Evolutionary conservation across 2,888 invertebrate species (phyloP).

Genomic region (Andrena fulva): DNA sequence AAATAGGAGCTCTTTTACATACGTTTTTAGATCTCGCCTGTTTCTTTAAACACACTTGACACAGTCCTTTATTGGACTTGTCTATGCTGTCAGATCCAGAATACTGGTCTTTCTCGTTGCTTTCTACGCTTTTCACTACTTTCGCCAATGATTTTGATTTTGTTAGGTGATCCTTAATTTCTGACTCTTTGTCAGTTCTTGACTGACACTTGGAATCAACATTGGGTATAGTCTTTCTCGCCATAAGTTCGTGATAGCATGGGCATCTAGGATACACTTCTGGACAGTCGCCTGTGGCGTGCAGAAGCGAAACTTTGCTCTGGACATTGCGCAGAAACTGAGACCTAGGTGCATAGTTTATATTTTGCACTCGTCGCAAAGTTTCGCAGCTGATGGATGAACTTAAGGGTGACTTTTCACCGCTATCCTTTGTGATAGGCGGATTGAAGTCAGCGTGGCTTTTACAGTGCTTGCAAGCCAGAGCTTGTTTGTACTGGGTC

Average conservation of each 20-base stretch:
- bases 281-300: slow-evolving; percentile 23
- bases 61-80: slow-evolving; percentile 19
- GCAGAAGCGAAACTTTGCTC: slow-evolving; percentile 60
- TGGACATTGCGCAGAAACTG: slow-evolving; percentile 77
- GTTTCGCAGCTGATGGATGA: slow-evolving; percentile 73
- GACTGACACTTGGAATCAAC: not conserved
- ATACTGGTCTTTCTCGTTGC: slow-evolving; percentile 20
- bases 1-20: slow-evolving; percentile 57
- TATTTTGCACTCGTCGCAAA: slow-evolving; percentile 70
- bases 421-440: slow-evolving; percentile 14
- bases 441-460: slow-evolving; percentile 51
- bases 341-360: slow-evolving; percentile 77
- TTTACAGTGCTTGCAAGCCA: slow-evolving; percentile 60
- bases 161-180: not conserved
- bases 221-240: not conserved
- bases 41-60: slow-evolving; percentile 34
- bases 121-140: not conserved
- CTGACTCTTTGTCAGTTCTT: not conserved
- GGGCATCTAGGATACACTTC: slow-evolving; percentile 30
- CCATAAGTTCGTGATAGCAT: slow-evolving; percentile 26
- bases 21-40: slow-evolving; percentile 34
- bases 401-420: not conserved
- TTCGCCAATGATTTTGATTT: not conserved
- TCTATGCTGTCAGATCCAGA: slow-evolving; percentile 6
- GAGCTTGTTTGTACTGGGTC: slow-evolving; percentile 50